Evolutionary conservation across 2,888 invertebrate species (phyloP).

Genomic region (Archaeoteleia sp.): DNA sequence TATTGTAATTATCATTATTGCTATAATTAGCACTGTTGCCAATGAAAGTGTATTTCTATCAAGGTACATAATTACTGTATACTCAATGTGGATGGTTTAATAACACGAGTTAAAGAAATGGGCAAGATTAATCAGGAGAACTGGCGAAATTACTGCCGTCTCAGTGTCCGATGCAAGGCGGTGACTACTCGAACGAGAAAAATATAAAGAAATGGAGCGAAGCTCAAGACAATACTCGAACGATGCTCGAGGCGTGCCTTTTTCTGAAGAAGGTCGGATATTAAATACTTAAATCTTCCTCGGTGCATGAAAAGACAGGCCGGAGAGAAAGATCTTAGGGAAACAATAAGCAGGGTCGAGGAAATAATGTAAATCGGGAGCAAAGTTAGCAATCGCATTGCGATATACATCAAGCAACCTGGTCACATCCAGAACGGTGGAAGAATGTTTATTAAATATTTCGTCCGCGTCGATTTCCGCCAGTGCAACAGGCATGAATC

Average conservation of each 20-base stretch:
- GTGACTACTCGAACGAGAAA: constrained; percentile 33
- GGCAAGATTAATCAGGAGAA: constrained; percentile 38
- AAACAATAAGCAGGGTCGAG: constrained; percentile 6
- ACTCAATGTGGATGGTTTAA: constrained; percentile 21
- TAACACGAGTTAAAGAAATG: constrained; percentile 31
- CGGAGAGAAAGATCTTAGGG: not conserved
- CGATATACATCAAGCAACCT: constrained; percentile 16
- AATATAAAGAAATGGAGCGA: constrained; percentile 25
- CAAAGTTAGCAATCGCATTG: constrained; percentile 11
- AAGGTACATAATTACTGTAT: too few species aligned
- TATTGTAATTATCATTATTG: too few species aligned
- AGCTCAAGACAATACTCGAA: constrained; percentile 35
- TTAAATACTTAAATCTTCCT: constrained; percentile 43
- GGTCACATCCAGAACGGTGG: not conserved
- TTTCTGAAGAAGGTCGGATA: constrained; percentile 23
- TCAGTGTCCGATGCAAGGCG: constrained; percentile 25
- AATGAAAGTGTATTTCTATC: too few species aligned
- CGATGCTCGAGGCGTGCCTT: constrained; percentile 8
- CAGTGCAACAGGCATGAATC: constrained; percentile 43
- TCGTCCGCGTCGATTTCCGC: constrained; percentile 43
- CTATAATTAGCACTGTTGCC: too few species aligned
- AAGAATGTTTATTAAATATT: constrained; percentile 46
- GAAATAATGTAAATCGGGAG: constrained; percentile 3
- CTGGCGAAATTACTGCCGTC: constrained; percentile 33
- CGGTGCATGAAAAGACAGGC: constrained; percentile 4